These are phyloP conservation scores for Thumatha senex DNA, from an alignment of 2,888 invertebrate genomes.

Conservation along the genomic window DNA sequence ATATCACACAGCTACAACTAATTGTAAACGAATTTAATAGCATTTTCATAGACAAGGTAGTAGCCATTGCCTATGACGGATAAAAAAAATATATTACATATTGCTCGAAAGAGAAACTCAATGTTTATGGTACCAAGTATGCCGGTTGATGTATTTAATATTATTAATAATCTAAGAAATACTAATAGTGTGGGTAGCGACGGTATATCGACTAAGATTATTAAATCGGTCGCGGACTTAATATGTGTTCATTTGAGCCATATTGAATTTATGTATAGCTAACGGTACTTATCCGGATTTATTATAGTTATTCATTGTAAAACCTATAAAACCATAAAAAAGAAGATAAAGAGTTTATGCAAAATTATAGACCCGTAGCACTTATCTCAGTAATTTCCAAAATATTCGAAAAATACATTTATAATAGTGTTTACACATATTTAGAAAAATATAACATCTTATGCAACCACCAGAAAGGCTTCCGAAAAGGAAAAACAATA, in stretches of 20 bases:
- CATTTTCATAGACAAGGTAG: slow-evolving; percentile 2
- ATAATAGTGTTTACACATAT: background rate
- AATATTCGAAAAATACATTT: background rate
- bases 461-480: background rate
- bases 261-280: background rate
- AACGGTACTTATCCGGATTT: background rate
- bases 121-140: background rate
- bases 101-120: background rate
- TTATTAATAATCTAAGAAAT: background rate
- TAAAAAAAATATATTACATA: background rate
- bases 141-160: background rate
- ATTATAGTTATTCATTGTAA: background rate
- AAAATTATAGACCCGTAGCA: slow-evolving; percentile 6
- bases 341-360: background rate
- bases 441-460: background rate
- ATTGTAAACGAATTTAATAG: background rate
- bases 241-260: background rate
- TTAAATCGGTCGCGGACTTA: background rate
- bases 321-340: background rate
- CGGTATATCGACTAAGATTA: background rate
- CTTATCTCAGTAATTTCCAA: background rate
- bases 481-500: background rate
- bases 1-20: background rate
- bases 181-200: slow-evolving; percentile 1
- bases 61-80: background rate